Base-by-base conservation (phyloP, 2,113 vertebrate genomes). In the Nyctereutes procyonoides region DNA sequence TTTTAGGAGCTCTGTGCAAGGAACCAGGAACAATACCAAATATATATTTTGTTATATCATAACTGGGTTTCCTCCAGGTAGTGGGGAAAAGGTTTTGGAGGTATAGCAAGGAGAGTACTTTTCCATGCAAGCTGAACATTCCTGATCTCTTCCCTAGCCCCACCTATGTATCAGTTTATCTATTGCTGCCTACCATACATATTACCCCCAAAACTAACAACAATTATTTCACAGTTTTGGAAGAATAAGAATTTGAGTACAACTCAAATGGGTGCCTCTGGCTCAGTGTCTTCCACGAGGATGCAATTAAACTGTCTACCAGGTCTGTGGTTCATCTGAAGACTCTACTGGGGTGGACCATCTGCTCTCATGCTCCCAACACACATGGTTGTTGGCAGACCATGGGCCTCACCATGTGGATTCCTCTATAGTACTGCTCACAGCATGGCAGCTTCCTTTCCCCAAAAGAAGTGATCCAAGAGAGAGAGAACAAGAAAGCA, bases 11-110 rank as follows among this genome's bases (percentile, higher is more conserved):
- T 82, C 43, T 38, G 16, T 63, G 58, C 73, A 24, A 83, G 62
- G 24, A 97, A 71, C 58, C 55, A 60, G n/a, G 60, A 53, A 87
- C 13, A 90, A 92, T 35, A 93, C 16, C 65, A 88, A 63, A 71
- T 74, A 22, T 16, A 17, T 58, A 67, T 86, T 83, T 62, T 77
- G 24, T 26, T 65, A 58, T 16, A 16, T 56, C 16, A 76, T 56
- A 63, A 5, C 77, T 80, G 26, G 51, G 65, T 71, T 90, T 96
- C 8, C 53, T 83, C 80, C 38, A 65, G 43, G 43, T 67, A 22
- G 53, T 14, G 3, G 38, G 87, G 63, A 76, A 60, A 22, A 74
- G 15, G 14, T 94, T 95, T 58, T 35, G 55, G n/a, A 58, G 1
- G 2, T 73, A 8, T 58, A 38, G 12, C 51, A 94, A 88, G 19